Conservation (phyloP, 2,888 invertebrate genomes). For the Leptodirus hochenwartii region DNA sequence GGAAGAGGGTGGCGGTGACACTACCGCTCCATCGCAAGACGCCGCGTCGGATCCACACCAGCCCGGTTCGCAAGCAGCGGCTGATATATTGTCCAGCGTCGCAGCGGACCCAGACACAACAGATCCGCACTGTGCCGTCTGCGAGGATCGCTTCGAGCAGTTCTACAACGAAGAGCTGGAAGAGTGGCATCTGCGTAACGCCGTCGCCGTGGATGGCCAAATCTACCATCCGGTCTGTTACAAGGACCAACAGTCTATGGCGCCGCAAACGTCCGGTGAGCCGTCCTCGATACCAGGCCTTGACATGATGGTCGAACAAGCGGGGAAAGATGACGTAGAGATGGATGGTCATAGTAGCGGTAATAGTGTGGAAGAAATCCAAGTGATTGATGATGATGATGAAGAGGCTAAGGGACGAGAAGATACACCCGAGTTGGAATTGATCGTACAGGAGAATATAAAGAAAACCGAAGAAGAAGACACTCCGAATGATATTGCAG, state of each 20-base stretch:
- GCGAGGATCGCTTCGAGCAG: slow-evolving; percentile 83
- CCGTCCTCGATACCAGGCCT: too few relatives aligned
- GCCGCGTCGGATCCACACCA: slow-evolving; percentile 50
- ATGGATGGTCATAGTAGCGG: slow-evolving; percentile 16
- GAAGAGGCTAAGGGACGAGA: slow-evolving; percentile 1
- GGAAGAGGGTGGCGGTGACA: slow-evolving; percentile 36
- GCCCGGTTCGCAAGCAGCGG: slow-evolving; percentile 38
- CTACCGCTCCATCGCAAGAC: slow-evolving; percentile 37
- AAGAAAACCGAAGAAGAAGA: slow-evolving; percentile 10
- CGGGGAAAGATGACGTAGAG: slow-evolving; percentile 15
- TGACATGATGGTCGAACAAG: slow-evolving; percentile 23
- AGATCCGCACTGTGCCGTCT: slow-evolving; percentile 64
- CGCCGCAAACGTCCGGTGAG: too few relatives aligned
- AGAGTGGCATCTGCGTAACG: slow-evolving; percentile 88
- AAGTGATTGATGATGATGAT: slow-evolving; percentile 7
- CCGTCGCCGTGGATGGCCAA: slow-evolving; percentile 53
- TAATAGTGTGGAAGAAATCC: slow-evolving; percentile 6
- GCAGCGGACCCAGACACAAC: slow-evolving; percentile 46
- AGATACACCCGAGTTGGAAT: not conserved
- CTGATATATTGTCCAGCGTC: slow-evolving; percentile 48
- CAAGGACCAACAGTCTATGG: slow-evolving; percentile 74
- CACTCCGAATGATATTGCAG: slow-evolving; percentile 9
- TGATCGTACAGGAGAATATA: slow-evolving; percentile 9
- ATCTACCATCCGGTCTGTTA: slow-evolving; percentile 83
- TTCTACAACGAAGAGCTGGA: slow-evolving; percentile 95